Evolutionary conservation across 2,888 invertebrate species (phyloP), one percentile per base, ranked within the genome.

Genomic region (Nephrotoma guestfalica): DNA sequence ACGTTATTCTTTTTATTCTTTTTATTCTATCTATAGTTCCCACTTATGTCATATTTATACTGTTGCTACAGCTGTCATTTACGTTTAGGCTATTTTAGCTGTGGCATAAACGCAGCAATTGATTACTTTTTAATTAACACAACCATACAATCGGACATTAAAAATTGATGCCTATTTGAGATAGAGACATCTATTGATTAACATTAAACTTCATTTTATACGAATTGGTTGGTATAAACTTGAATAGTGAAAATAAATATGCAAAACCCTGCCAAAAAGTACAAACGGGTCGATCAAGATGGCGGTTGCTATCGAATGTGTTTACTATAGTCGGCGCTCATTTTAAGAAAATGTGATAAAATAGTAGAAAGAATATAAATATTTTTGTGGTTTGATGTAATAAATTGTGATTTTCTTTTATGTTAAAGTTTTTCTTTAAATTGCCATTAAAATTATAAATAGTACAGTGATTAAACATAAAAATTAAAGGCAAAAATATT

Each of bases 261-360:
- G 6, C 51, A 15, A 51, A 57, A 57, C 51, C 51, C 51, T 57
- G 51, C 51, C n/a, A 57, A 57, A n/a, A 47, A 47, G 15, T 40
- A 40, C n/a, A 83, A 83, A 41, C 83, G 83, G 83, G 83, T 83
- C 83, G 83, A 40, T 40, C 41, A 83, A 83, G 83, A 83, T 83
- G 83, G 83, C 83, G 83, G 83, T 83, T 13, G 41, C 41, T 83
- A 83, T 83, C 15, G 51, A 15, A 83, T 83, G 83, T 83, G 41
- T 83, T 83, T 83, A 47, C n/a, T 47, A 57, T 15, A 15, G 83
- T 83, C 83, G 83, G 83, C 83, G 83, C 83, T 83, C 83, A 83
- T 83, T 83, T 83, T 83, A 40, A 83, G 83, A 83, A 83, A 83
- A 83, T 83, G 83, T 83, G 83, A 83, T 83, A 40, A 41, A 83